Conservation (phyloP, 1,140 invertebrate species). For the Diploscapter pachys region DNA sequence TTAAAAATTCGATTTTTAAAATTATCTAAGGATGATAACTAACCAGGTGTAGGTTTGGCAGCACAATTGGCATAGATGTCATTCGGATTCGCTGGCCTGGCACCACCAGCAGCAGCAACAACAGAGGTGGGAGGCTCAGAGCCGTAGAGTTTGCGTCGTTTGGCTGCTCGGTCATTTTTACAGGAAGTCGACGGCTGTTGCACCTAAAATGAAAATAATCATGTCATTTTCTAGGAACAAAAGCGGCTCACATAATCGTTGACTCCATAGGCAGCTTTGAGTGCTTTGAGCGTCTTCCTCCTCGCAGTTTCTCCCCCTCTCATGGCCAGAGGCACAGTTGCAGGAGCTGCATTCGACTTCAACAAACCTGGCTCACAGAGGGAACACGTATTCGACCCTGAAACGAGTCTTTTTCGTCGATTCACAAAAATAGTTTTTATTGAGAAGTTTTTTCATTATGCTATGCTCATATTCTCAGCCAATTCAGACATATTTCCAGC, state of each 20-base stretch:
- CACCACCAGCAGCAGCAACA: no score
- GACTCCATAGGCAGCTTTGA: conserved; percentile 11
- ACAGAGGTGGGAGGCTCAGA: not conserved
- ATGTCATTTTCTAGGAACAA: not conserved
- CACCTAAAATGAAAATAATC: not conserved
- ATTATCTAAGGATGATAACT: no score
- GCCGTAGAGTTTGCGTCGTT: not conserved
- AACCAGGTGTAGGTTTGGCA: not conserved
- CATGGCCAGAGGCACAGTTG: not conserved
- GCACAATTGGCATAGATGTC: conserved; percentile 5
- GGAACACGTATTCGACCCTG: conserved; percentile 33
- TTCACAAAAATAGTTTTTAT: not conserved
- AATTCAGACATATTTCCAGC: no score
- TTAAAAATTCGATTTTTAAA: no score
- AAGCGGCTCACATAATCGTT: conserved; percentile 5
- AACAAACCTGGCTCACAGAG: conserved; percentile 33
- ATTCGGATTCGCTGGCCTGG: not conserved
- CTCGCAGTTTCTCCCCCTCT: conserved; percentile 14
- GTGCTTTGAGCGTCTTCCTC: conserved; percentile 14
- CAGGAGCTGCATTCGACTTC: no score
- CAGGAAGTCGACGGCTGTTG: no score
- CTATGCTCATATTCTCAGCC: no score
- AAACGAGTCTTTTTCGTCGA: conserved; percentile 11
- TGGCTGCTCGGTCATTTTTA: conserved; percentile 1
- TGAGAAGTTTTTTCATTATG: no score